Evolutionary conservation across 2,888 invertebrate species (phyloP), one percentile per base, ranked within the genome.

Genomic region (Cetonia aurata): DNA sequence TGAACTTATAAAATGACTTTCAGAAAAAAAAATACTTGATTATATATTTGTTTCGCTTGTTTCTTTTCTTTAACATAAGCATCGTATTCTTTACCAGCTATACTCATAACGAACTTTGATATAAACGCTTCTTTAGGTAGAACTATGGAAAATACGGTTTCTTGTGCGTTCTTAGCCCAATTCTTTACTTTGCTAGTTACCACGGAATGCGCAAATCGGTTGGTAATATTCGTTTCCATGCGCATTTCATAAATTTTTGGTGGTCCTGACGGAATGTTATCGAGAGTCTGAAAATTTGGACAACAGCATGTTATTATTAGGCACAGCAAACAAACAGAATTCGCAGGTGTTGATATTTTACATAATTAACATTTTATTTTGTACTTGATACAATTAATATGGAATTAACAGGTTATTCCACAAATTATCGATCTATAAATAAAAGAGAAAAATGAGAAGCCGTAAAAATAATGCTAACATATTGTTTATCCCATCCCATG

Each of bases 81-180:
- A 75, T 88, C 87, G 80, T 90, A 90, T 1, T 87, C 84, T 79
- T 89, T 89, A 25, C 89, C 90, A 70, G 87, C 87, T 9, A 90
- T 85, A 69, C 88, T 89, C 92, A 92, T 91, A 46, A 88, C 82
- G 79, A 92, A 92, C 62, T 89, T 89, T 48, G 90, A 89, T 75
- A 92, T 91, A 81, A 90, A 92, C 0, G 92, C 92, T 0, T 89
- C 88, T 72, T 92, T 90, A 0, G 92, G 92, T 57, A 92, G 82
- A 13, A 91, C 86, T 8, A 92, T 87, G 56, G 88, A 86, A 83
- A 92, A 92, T 53, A 86, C 85, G 3, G 90, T 88, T 81, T 92
- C 91, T 74, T 90, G 89, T 0, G 91, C 84, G 9, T 80, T 83
- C 59, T 85, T 84, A 6, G 88, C 88, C 1, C 88, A 87, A 81